Evolutionary conservation across 2,113 vertebrate genomes (phyloP).

Genomic region (Lophura nycthemera): DNA sequence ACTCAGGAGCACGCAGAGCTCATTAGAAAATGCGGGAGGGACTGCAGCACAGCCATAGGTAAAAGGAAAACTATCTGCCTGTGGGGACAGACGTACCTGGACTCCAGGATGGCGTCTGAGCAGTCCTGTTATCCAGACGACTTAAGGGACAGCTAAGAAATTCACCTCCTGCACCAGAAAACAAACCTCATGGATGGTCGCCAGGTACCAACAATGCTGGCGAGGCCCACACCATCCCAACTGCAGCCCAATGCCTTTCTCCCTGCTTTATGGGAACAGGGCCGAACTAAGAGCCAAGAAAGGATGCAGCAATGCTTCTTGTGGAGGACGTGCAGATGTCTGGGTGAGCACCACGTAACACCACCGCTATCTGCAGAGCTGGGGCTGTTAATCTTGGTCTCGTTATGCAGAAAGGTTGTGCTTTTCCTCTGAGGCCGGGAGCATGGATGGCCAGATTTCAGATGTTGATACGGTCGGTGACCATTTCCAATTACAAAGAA

Average conservation of each 20-base stretch:
- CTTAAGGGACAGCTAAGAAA: conserved; percentile 2
- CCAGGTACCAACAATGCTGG: background rate
- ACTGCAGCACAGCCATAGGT: background rate
- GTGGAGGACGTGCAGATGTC: background rate
- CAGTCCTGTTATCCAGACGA: background rate
- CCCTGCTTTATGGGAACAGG: background rate
- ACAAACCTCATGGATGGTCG: background rate
- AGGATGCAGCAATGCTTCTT: background rate
- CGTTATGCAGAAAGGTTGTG: background rate
- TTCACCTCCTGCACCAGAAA: background rate
- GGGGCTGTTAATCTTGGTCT: conserved; percentile 16
- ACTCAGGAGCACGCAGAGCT: background rate
- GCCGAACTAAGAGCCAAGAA: background rate
- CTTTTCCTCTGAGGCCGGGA: conserved; percentile 12
- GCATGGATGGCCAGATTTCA: background rate
- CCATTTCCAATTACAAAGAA: background rate
- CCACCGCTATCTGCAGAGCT: background rate
- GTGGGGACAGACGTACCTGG: background rate
- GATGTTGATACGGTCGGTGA: background rate
- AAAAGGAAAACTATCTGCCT: background rate
- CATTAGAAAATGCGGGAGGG: background rate
- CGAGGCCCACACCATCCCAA: background rate
- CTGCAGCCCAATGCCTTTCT: rapidly evolving
- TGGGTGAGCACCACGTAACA: background rate
- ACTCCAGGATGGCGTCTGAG: background rate